Evolutionary conservation across 2,113 vertebrate genomes (phyloP), one percentile per base, ranked within the genome.

Genomic region (Phylloscopus trochilus): DNA sequence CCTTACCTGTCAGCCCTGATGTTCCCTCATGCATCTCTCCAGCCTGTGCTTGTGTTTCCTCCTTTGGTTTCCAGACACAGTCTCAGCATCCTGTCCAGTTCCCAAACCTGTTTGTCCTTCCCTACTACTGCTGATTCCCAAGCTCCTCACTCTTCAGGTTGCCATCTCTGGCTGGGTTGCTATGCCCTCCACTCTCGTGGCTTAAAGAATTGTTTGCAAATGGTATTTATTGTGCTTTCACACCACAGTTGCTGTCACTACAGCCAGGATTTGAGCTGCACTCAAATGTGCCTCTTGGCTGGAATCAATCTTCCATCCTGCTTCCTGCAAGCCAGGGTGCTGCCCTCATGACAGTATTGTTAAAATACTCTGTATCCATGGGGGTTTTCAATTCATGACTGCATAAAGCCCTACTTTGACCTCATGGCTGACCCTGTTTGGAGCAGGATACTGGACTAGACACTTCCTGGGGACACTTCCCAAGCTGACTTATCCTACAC

Each of bases 11-110:
- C 15, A 68, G 47, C 64, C 24, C n/a, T 7, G 4, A 27, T 3
- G 4, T 69, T 83, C 10, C 12, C 31, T 60, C 10, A 6, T 23
- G 4, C 30, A 9, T 53, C 43, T 63, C 52, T 86, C 28, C 59
- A 62, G 18, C 30, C 72, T 2, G 0, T 13, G 23, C 43, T 89
- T 0, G 0, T n/a, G 13, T 56, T 46, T 73, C 43, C 83, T 93
- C 37, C 51, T 90, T 68, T 4, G 2, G 5, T 73, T 93, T 91
- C 37, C 37, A 76, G 37, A 26, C 66, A 46, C 39, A 39, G 37
- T 23, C 11, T 86, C 69, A 56, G 60, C 49, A 67, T 7, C 8
- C 63, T 41, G 5, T 17, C 27, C 39, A n/a, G 47, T 41, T 75
- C 47, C 55, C 43, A 62, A 21, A 63, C 16, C 44, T 37, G 5